Conservation (phyloP, 2,797 vertebrate genomes). For the Cryptoblepharus egeriae region DNA sequence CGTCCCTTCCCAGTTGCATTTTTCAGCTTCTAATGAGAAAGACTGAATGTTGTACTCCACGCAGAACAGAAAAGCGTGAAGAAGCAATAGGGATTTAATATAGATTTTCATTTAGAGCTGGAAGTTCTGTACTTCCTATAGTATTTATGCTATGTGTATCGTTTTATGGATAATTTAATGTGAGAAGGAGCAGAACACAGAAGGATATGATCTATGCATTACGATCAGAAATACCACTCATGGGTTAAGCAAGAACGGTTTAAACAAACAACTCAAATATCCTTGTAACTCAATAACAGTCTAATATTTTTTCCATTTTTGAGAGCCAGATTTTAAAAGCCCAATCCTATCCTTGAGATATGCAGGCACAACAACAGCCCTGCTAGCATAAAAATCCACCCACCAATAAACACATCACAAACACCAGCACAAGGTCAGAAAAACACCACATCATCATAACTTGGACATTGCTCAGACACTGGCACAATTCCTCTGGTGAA, state of each 20-base stretch:
- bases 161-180: slow-evolving; percentile 34
- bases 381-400: too few relatives aligned
- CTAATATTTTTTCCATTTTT: neutral
- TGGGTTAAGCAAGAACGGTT: neutral
- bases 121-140: slow-evolving; percentile 1
- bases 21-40: neutral
- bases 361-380: too few relatives aligned
- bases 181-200: slow-evolving; percentile 8
- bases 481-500: too few relatives aligned
- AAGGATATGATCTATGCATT: slow-evolving; percentile 7
- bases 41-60: slow-evolving; percentile 2
- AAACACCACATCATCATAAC: too few relatives aligned
- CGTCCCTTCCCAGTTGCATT: neutral
- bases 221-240: neutral
- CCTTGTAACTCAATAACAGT: neutral
- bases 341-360: too few relatives aligned
- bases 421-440: too few relatives aligned
- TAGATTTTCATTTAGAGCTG: slow-evolving; percentile 26
- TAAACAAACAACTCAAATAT: slow-evolving; percentile 1
- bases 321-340: neutral
- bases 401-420: too few relatives aligned
- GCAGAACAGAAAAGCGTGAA: neutral
- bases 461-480: too few relatives aligned
- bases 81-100: neutral
- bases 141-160: slow-evolving; percentile 3